These are phyloP conservation scores for Ceratosolen fusciceps DNA, from an alignment of 1,140 invertebrate genomes.

Conservation along the genomic window DNA sequence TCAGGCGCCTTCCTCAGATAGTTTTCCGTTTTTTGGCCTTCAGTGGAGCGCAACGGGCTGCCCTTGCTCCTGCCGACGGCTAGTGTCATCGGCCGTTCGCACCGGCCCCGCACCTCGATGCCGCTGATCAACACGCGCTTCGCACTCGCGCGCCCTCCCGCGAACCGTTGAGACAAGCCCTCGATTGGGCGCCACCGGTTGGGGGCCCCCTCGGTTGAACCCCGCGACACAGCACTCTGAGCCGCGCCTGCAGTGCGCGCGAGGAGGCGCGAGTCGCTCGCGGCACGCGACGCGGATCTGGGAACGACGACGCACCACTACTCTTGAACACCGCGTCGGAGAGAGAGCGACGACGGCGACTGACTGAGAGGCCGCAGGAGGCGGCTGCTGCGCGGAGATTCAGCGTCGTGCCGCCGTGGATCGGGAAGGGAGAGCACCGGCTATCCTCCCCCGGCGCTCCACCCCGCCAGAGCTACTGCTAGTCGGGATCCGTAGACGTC, in stretches of 20 bases:
- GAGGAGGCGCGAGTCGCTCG: slow-evolving; percentile 32
- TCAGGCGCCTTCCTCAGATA: not conserved
- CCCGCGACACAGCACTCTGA: not conserved
- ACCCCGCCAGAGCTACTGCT: not conserved
- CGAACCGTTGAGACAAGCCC: not conserved
- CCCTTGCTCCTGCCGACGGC: not conserved
- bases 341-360: slow-evolving; percentile 58
- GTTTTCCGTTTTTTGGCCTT: too few relatives aligned
- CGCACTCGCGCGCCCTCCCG: not conserved
- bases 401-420: not conserved
- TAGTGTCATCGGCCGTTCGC: not conserved
- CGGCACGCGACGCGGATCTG: not conserved
- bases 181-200: not conserved
- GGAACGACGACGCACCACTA: not conserved
- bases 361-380: slow-evolving; percentile 68
- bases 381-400: slow-evolving; percentile 47
- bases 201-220: slow-evolving; percentile 19
- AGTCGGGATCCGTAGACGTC: too few relatives aligned
- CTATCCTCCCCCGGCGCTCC: not conserved
- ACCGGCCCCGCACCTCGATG: slow-evolving; percentile 14
- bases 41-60: not conserved
- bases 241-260: slow-evolving; percentile 46
- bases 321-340: slow-evolving; percentile 53
- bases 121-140: not conserved
- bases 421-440: not conserved